Percentiles rank a stretch among this genome's conserved stretches.
Conservation (phyloP, 2,797 vertebrate species). For the Chaetodon trifasciatus region DNA sequence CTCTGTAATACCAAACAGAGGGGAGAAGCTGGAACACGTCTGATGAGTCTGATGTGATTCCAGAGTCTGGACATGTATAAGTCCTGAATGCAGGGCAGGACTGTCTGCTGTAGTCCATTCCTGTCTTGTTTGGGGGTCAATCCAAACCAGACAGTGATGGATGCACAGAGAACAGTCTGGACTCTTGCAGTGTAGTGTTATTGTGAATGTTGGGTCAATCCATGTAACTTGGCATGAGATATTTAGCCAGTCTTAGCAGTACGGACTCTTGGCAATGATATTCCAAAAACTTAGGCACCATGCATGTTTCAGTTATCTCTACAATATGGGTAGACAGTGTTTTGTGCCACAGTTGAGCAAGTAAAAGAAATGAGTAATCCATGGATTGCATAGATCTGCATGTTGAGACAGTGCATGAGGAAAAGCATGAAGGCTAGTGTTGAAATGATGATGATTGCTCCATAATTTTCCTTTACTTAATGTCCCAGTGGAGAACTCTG, state of each 20-base stretch:
- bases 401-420: neutral
- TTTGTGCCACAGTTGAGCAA: neutral
- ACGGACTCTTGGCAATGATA: too few species aligned
- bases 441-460: neutral
- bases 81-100: too few species aligned
- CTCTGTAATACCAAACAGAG: too few species aligned
- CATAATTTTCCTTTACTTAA: constrained; percentile 4
- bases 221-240: too few species aligned
- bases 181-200: neutral
- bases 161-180: neutral
- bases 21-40: too few species aligned
- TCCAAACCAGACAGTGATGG: too few species aligned
- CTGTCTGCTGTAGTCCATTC: too few species aligned
- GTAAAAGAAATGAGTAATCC: neutral
- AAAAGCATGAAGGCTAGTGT: neutral
- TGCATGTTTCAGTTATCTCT: neutral
- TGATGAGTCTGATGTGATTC: too few species aligned
- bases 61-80: too few species aligned
- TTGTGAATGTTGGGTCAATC: neutral
- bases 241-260: too few species aligned
- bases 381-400: neutral
- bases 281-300: neutral
- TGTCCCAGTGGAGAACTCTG: neutral
- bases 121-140: too few species aligned
- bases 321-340: neutral